Conservation (phyloP, 2,113 vertebrate genomes). For the Lophura nycthemera region DNA sequence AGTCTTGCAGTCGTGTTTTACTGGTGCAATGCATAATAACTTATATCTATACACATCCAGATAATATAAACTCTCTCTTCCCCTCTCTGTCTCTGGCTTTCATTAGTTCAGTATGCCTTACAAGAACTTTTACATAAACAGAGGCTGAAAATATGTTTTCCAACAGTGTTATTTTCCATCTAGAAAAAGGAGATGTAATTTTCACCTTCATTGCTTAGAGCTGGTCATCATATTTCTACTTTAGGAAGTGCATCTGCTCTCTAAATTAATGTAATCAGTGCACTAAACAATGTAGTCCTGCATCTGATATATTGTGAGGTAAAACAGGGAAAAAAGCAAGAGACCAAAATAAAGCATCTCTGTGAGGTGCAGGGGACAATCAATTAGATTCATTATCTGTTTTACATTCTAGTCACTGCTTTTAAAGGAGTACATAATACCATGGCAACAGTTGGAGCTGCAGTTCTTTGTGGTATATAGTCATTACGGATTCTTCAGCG, state of each 20-base stretch:
- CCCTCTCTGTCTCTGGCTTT: neutral
- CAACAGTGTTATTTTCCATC: conserved; percentile 43
- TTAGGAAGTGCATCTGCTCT: conserved; percentile 51
- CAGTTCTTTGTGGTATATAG: conserved; percentile 78
- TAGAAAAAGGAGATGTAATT: conserved; percentile 34
- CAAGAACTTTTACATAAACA: conserved; percentile 16
- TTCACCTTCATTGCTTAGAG: conserved; percentile 59
- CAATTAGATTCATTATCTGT: conserved; percentile 81
- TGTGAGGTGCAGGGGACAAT: conserved; percentile 71
- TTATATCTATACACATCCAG: neutral
- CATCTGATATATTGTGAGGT: conserved; percentile 58
- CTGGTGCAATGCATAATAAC: neutral
- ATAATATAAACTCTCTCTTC: neutral
- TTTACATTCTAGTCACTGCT: conserved; percentile 82
- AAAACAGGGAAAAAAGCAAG: conserved; percentile 65
- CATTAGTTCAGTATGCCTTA: neutral
- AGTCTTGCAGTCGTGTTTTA: neutral
- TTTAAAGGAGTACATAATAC: conserved; percentile 74
- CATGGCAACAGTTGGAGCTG: conserved; percentile 82
- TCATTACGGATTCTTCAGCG: conserved; percentile 79
- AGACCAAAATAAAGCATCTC: conserved; percentile 69
- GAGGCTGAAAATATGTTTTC: conserved; percentile 31
- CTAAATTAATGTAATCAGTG: conserved; percentile 52
- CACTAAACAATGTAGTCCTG: conserved; percentile 49
- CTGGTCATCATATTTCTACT: conserved; percentile 55